phyloP scores from a whole-genome alignment of 2,797 vertebrate species.

The Sebastes cheni region DNA sequence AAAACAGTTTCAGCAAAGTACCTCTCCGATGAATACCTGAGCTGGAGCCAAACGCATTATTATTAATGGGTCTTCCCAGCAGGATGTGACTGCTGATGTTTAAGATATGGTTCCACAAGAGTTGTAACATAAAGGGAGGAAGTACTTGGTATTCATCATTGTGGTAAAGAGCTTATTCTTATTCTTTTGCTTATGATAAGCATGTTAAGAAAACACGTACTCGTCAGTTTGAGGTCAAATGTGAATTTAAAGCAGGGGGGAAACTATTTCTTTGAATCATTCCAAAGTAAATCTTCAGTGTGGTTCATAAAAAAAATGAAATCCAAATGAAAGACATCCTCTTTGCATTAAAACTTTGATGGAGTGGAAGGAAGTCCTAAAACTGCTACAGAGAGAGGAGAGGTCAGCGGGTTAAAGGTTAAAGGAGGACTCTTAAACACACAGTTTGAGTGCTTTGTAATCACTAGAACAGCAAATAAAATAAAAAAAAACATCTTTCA shows the following conservation, averaged over 20 bases:
- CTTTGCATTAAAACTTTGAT: not conserved
- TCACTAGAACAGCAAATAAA: slow-evolving; percentile 13
- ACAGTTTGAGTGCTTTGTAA: not conserved
- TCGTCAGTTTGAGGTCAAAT: not conserved
- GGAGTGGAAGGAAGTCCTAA: slow-evolving; percentile 3
- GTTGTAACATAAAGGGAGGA: not conserved
- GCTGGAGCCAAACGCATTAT: slow-evolving; percentile 11
- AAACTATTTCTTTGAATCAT: not conserved
- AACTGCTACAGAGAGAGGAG: not conserved
- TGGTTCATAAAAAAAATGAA: not conserved
- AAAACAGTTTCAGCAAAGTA: not conserved
- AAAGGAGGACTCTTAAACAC: slow-evolving; percentile 2
- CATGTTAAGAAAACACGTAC: not conserved
- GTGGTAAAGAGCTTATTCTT: not conserved
- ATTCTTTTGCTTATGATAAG: not conserved
- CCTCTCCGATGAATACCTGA: not conserved
- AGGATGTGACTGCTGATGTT: slow-evolving; percentile 25
- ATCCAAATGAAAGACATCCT: not conserved
- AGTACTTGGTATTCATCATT: not conserved
- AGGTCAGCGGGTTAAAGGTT: slow-evolving; percentile 21
- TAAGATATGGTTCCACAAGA: not conserved
- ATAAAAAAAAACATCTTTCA: not conserved
- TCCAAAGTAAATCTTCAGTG: not conserved
- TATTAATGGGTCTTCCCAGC: slow-evolving; percentile 2
- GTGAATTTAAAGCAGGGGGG: not conserved